Percentiles rank a stretch among this genome's conserved stretches.
phyloP scores from a whole-genome alignment of 2,113 vertebrate genomes.

The Regulus satrapa region DNA sequence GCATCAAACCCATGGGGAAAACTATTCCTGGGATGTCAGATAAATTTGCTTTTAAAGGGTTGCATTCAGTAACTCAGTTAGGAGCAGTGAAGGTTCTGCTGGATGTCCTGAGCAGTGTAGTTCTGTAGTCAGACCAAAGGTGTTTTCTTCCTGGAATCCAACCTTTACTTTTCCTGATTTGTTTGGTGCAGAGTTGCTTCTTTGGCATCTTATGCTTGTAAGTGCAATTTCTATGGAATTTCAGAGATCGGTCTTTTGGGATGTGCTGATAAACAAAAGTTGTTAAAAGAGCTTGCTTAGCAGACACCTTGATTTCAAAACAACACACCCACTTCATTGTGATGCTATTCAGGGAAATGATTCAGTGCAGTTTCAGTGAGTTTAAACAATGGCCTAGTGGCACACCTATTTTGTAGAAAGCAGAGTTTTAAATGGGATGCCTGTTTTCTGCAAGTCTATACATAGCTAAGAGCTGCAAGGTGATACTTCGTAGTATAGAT shows the following conservation, averaged over 20 bases:
- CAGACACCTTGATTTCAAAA: slow-evolving; percentile 48
- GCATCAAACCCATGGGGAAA: neutral
- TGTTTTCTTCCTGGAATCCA: neutral
- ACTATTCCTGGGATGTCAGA: neutral
- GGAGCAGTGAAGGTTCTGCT: neutral
- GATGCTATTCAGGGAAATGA: slow-evolving; percentile 63
- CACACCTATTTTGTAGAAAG: slow-evolving; percentile 63
- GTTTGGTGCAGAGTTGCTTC: neutral
- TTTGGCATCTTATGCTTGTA: neutral
- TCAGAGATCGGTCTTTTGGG: neutral
- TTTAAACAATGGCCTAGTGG: slow-evolving; percentile 58
- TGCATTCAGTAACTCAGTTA: neutral
- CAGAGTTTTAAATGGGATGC: slow-evolving; percentile 28
- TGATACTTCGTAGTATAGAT: neutral
- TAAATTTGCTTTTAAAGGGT: neutral
- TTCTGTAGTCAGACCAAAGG: neutral
- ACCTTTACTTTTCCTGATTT: neutral
- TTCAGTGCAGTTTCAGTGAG: slow-evolving; percentile 58
- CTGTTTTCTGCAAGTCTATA: slow-evolving; percentile 33
- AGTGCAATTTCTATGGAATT: neutral
- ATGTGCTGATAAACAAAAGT: neutral
- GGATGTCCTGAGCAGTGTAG: neutral
- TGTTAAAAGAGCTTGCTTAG: slow-evolving; percentile 11
- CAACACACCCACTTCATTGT: slow-evolving; percentile 41
- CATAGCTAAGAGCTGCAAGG: neutral